These are phyloP conservation scores for Solea senegalensis DNA, from an alignment of 2,113 vertebrate species.

Conservation along the genomic window DNA sequence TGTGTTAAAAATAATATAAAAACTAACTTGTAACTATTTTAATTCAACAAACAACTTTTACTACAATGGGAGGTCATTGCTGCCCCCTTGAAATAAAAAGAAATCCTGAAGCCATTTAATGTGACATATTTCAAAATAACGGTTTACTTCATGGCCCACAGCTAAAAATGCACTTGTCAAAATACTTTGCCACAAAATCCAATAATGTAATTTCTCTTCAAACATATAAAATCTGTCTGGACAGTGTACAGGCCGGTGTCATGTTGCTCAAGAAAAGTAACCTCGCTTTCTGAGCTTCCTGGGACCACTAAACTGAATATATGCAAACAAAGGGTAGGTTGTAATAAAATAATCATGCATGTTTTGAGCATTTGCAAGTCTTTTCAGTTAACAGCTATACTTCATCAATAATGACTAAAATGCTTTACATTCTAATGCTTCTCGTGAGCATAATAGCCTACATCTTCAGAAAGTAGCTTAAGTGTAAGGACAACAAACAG, in stretches of 20 bases:
- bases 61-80: too few species aligned
- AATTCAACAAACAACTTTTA: too few species aligned
- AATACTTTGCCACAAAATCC: neutral
- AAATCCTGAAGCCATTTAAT: too few species aligned
- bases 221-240: conserved; percentile 1
- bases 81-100: too few species aligned
- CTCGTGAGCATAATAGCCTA: neutral
- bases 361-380: conserved; percentile 83
- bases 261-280: conserved; percentile 7
- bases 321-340: conserved; percentile 77
- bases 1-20: too few species aligned
- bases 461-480: neutral
- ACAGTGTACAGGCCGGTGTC: neutral
- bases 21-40: too few species aligned
- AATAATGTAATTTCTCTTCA: neutral
- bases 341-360: conserved; percentile 77
- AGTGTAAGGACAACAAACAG: neutral
- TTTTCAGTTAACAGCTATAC: conserved; percentile 82
- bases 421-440: neutral
- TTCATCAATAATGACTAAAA: neutral
- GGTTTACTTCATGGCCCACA: neutral
- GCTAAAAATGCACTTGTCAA: neutral
- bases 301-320: conserved; percentile 39
- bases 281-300: conserved; percentile 1
- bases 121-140: too few species aligned